Evolutionary conservation across 2,113 vertebrate genomes (phyloP).

Genomic region (Rhineura floridana): DNA sequence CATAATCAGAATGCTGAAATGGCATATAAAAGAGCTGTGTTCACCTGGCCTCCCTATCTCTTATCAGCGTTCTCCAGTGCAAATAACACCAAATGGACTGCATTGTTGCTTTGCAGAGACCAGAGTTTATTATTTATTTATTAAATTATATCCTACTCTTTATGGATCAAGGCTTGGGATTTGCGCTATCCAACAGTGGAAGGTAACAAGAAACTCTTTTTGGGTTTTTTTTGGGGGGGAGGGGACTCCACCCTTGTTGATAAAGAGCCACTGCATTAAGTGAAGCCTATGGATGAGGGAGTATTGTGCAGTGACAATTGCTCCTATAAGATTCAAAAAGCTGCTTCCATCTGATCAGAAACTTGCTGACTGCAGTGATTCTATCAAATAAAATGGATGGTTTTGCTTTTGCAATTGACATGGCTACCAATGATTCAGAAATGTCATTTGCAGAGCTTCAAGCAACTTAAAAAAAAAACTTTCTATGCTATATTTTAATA

Average conservation of each 20-base stretch:
- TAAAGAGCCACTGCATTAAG: background rate
- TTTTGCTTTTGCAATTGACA: background rate
- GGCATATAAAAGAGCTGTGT: too few species aligned
- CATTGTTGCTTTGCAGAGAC: too few species aligned
- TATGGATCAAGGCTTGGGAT: background rate
- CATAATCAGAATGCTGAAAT: too few species aligned
- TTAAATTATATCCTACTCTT: too few species aligned
- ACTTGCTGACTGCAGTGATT: constrained; percentile 18
- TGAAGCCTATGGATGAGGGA: background rate
- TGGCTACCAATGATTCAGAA: constrained; percentile 18
- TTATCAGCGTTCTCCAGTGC: too few species aligned
- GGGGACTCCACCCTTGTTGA: background rate
- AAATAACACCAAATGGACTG: too few species aligned
- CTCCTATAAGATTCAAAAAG: constrained; percentile 16
- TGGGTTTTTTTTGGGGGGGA: background rate
- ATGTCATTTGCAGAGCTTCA: background rate
- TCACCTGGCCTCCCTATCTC: too few species aligned
- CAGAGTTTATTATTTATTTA: too few species aligned
- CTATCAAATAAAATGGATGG: constrained; percentile 28
- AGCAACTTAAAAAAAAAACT: background rate
- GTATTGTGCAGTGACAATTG: background rate
- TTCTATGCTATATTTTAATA: constrained; percentile 25
- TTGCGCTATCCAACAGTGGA: background rate
- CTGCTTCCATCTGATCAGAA: background rate
- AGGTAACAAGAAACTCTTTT: background rate